Conservation (phyloP, 2,113 vertebrate species). For the Microcebus ravelobensis region DNA sequence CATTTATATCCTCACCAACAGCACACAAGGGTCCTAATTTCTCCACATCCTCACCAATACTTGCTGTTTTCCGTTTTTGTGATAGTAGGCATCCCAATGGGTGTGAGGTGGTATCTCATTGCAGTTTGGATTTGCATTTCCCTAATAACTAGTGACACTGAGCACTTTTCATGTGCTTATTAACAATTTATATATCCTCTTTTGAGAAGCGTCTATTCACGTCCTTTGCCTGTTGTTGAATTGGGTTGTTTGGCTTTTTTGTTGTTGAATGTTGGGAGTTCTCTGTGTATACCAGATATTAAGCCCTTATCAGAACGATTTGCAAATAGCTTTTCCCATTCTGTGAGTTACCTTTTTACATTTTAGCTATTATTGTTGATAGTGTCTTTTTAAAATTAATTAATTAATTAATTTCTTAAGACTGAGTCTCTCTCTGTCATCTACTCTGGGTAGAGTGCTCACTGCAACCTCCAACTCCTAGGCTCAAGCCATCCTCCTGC, state of each 20-base stretch:
- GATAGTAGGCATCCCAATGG: neutral
- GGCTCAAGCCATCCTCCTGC: no score
- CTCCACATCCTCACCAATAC: neutral
- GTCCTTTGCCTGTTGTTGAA: neutral
- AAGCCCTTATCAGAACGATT: neutral
- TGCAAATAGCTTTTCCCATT: neutral
- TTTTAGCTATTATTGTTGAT: neutral
- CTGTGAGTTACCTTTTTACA: neutral
- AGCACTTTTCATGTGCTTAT: neutral
- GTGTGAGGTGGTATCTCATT: neutral
- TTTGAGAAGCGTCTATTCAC: neutral
- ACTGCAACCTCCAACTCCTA: no score
- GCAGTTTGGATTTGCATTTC: neutral
- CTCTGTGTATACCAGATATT: neutral
- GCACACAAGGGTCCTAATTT: neutral
- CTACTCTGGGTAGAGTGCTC: no score
- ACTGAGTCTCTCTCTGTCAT: no score
- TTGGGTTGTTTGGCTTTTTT: neutral
- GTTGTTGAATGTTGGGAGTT: neutral
- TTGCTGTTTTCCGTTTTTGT: neutral
- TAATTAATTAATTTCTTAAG: no score
- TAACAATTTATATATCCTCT: neutral
- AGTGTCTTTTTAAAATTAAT: neutral
- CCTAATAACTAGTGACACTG: neutral
- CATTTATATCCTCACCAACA: neutral